A percentile compares a stretch with the other conserved stretches of the same genome.
Conservation (phyloP, 2,888 invertebrate genomes). For the Hydraecia micacea region DNA sequence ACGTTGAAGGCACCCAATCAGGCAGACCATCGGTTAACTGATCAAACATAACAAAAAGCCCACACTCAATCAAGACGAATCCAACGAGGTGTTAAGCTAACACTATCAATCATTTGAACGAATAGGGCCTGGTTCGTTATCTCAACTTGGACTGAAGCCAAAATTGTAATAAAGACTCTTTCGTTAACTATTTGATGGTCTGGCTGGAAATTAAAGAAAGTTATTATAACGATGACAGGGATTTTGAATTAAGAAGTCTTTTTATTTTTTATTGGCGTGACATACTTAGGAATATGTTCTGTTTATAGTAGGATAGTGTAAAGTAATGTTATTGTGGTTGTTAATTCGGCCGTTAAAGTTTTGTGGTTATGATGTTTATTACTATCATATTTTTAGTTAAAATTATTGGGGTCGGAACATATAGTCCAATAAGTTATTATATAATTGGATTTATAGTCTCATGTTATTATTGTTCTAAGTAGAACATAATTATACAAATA, state of each 20-base stretch:
- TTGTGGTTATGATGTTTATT: slow-evolving; percentile 45
- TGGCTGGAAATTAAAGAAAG: slow-evolving; percentile 68
- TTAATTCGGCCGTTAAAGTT: slow-evolving; percentile 52
- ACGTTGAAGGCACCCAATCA: slow-evolving; percentile 86
- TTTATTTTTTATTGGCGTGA: slow-evolving; percentile 59
- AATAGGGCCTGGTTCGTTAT: slow-evolving; percentile 80
- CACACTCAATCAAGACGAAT: slow-evolving; percentile 88
- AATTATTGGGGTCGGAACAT: slow-evolving; percentile 31
- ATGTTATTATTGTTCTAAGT: too few relatives aligned
- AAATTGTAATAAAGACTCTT: slow-evolving; percentile 86
- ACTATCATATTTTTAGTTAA: slow-evolving; percentile 36
- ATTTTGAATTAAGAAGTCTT: slow-evolving; percentile 64
- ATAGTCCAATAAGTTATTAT: slow-evolving; percentile 5
- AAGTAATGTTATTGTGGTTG: slow-evolving; percentile 53
- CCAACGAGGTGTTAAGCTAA: slow-evolving; percentile 87
- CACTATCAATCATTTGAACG: slow-evolving; percentile 85
- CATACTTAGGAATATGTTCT: slow-evolving; percentile 55
- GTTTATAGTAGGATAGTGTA: slow-evolving; percentile 57
- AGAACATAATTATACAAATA: too few relatives aligned
- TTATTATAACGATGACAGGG: slow-evolving; percentile 67
- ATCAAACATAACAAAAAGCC: slow-evolving; percentile 89
- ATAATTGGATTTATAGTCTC: slow-evolving; percentile 26
- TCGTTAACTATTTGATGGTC: slow-evolving; percentile 85
- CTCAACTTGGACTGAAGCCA: slow-evolving; percentile 84
- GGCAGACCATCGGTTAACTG: slow-evolving; percentile 85